Percentiles rank a stretch among this genome's conserved stretches.
These are phyloP conservation scores for Platysteira castanea DNA, from an alignment of 2,113 vertebrate genomes.

Conservation along the genomic window DNA sequence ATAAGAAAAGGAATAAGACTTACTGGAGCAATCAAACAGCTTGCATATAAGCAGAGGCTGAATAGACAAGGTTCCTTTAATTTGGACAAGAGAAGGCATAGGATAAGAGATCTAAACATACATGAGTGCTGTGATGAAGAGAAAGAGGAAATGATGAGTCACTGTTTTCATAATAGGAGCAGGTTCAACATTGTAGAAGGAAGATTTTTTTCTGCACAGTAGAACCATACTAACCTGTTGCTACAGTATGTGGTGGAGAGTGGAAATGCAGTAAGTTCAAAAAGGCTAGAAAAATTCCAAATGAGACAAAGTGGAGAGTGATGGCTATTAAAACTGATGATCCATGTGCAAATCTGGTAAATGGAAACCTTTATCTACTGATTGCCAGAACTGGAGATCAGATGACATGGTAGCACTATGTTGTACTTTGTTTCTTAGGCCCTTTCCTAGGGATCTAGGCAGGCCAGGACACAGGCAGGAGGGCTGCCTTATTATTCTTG, in stretches of 20 bases:
- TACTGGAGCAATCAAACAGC: background rate
- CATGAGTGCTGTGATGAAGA: background rate
- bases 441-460: background rate
- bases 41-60: background rate
- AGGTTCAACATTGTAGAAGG: background rate
- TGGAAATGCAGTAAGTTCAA: background rate
- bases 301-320: background rate
- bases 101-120: background rate
- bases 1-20: background rate
- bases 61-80: background rate
- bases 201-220: background rate
- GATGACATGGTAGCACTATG: background rate
- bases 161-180: background rate
- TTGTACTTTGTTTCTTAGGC: background rate
- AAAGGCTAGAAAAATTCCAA: background rate
- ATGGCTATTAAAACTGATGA: background rate
- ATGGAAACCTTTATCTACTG: background rate
- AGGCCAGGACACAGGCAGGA: background rate
- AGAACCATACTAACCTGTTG: background rate
- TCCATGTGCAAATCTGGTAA: background rate
- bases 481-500: background rate
- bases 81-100: background rate
- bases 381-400: background rate
- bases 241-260: background rate
- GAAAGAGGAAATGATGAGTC: constrained; percentile 24